Evolutionary conservation across 2,888 invertebrate genomes (phyloP).

Genomic region (Argyra leucocephala): DNA sequence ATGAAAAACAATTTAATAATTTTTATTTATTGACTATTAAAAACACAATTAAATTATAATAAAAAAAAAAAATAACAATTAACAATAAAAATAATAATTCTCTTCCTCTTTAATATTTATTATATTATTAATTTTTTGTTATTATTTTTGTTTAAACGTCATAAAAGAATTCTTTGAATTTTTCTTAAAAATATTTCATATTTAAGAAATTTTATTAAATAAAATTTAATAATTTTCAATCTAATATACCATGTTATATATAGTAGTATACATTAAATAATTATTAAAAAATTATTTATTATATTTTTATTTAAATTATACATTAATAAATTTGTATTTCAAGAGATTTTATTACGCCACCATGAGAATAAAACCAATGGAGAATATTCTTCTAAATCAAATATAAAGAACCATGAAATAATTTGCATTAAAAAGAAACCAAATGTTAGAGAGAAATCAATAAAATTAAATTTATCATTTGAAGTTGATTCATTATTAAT

Average conservation of each 20-base stretch:
- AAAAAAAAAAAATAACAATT: no score
- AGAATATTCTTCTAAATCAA: constrained; percentile 29
- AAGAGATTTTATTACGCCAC: constrained; percentile 33
- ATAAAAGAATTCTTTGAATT: constrained; percentile 6
- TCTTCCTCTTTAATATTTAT: no score
- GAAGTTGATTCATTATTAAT: not conserved
- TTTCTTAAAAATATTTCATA: constrained; percentile 3
- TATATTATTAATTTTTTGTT: no score
- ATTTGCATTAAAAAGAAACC: constrained; percentile 25
- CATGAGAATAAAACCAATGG: constrained; percentile 31
- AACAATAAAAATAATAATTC: no score
- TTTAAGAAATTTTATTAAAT: constrained; percentile 6
- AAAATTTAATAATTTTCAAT: constrained; percentile 1
- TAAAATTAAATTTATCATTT: not conserved
- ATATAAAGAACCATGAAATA: constrained; percentile 27
- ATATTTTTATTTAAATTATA: not conserved
- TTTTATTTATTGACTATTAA: no score
- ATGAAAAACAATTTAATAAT: no score
- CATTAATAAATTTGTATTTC: constrained; percentile 22
- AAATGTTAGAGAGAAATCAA: constrained; percentile 7
- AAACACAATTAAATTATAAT: no score
- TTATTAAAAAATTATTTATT: not conserved
- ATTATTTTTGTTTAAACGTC: not conserved
- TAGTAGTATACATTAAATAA: not conserved
- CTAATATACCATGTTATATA: not conserved